phyloP scores from a whole-genome alignment of 1,140 invertebrate genomes.

The Amyelois transitella region DNA sequence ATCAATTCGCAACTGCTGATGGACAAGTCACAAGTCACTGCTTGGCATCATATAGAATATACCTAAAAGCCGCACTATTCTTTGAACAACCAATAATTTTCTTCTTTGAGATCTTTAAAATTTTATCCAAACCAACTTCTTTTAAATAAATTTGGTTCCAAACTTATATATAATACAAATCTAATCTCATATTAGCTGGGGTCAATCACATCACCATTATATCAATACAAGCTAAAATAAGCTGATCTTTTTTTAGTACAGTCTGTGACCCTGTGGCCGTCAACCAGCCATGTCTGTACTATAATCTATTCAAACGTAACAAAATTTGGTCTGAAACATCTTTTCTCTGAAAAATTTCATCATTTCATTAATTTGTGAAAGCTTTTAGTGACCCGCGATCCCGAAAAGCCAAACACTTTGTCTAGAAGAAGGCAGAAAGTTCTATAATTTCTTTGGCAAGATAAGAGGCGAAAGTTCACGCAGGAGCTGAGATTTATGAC shows the following conservation, averaged over 20 bases:
- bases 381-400: conserved; percentile 55
- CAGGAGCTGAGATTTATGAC: conserved; percentile 72
- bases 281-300: background rate
- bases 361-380: conserved; percentile 58
- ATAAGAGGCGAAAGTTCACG: conserved; percentile 73
- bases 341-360: conserved; percentile 11
- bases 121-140: too few relatives aligned
- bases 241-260: background rate
- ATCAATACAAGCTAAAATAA: background rate
- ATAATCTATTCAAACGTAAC: background rate
- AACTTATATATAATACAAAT: too few relatives aligned
- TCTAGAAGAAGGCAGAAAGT: conserved; percentile 69
- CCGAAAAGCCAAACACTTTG: conserved; percentile 70
- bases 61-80: too few relatives aligned
- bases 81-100: too few relatives aligned
- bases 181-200: background rate
- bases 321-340: background rate
- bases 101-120: too few relatives aligned
- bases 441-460: conserved; percentile 71
- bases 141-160: too few relatives aligned
- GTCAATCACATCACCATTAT: background rate
- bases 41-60: too few relatives aligned
- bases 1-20: too few relatives aligned
- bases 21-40: too few relatives aligned
- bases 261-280: too few relatives aligned